phyloP scores from a whole-genome alignment of 1,140 invertebrate genomes.

The Brachionus plicatilis region DNA sequence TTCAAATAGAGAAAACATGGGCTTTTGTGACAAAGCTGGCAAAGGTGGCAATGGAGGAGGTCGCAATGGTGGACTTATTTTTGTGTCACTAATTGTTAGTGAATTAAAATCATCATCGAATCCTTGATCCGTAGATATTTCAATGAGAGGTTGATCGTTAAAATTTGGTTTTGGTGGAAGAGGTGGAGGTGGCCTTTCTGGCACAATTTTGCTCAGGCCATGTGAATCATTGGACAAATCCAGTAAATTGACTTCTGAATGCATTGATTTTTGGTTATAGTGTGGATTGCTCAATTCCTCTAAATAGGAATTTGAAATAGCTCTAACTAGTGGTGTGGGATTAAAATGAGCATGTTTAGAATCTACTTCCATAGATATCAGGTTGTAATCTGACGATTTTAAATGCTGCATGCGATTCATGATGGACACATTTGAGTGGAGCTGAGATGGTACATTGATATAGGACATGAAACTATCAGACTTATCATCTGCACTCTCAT shows the following conservation, averaged over 20 bases:
- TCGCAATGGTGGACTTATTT: background rate
- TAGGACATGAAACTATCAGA: background rate
- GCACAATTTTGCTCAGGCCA: background rate
- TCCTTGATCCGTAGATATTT: background rate
- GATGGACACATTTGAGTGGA: conserved; percentile 8
- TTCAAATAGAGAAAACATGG: background rate
- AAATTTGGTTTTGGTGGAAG: background rate
- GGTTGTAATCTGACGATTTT: background rate
- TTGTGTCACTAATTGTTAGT: background rate
- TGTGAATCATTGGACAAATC: background rate
- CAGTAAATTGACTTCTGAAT: conserved; percentile 8
- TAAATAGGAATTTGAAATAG: background rate
- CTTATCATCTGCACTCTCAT: background rate
- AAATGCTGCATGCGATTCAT: conserved; percentile 1
- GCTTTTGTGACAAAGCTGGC: background rate
- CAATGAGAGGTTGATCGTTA: background rate
- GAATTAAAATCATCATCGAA: background rate
- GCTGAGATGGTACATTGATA: conserved; percentile 11
- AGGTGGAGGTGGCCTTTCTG: conserved; percentile 17
- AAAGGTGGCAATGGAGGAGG: conserved; percentile 22
- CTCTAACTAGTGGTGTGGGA: conserved; percentile 2
- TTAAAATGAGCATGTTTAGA: background rate
- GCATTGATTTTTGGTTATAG: background rate
- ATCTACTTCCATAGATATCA: background rate
- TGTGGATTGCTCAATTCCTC: background rate